Base-by-base conservation (phyloP, 2,888 invertebrate genomes). In the Mactromeris polynyma region DNA sequence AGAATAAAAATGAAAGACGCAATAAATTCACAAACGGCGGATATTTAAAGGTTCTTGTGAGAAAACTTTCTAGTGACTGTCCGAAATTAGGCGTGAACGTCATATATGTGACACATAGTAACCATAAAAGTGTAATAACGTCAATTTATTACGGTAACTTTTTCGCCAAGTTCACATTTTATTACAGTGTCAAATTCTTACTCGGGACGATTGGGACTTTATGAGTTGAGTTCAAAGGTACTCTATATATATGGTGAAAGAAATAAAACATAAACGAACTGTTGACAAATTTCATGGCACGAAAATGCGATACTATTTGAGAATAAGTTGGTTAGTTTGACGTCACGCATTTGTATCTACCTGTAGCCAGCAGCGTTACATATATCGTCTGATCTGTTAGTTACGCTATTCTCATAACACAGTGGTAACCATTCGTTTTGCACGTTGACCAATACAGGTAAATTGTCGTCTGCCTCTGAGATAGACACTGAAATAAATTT, bases 321-420 rank as follows among this genome's bases (percentile, higher is more conserved):
- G 9, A 36, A 7, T 40, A 7, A 40, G 40, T 40, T 7, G 4
- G 40, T 7, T 40, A 40, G 11, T 40, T 40, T 40, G 40, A 7
- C 4, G 40, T 40, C 6, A 46, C 46, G 1, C 2, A 17, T 17
- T 58, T 46, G n/a, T 31, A n/a, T 26, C 11, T 85, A 88, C 88
- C 90, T 86, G 31, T 46, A 88, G 11, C 86, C 81, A 38, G 82
- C 69, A n/a, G 82, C 84, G 33, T 82, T 58, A 46, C 90, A 90
- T 11, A 90, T 33, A 19, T 38, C 58, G 54, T 90, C 77, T 1
- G 17, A 6, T 19, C 26, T 40, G 2, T 26, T n/a, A n/a, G 31
- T 19, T 36, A 86, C 54, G 40, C 42, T 69, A 21, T 88, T 79
- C 38, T 77, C 77, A 81, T 82, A 81, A 58, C 89, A 89, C 21